A percentile compares a stretch with the other conserved stretches of the same genome.
phyloP scores from a whole-genome alignment of 2,888 invertebrate species.

The Blomia tropicalis region DNA sequence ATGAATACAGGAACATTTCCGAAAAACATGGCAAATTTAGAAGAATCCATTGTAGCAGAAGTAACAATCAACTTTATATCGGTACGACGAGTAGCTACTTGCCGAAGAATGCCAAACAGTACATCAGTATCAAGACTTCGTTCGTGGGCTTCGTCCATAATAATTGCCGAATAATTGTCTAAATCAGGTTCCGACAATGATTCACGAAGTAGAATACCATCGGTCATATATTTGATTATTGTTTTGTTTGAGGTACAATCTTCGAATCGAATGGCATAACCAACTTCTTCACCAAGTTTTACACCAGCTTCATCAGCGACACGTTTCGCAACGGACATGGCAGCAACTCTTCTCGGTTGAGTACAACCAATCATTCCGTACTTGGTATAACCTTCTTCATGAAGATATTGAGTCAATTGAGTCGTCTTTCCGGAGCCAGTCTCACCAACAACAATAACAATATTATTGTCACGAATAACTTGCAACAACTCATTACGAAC shows the following conservation, averaged over 20 bases:
- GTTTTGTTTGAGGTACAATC: slow-evolving; percentile 79
- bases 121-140: slow-evolving; percentile 94
- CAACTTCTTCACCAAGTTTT: slow-evolving; percentile 73
- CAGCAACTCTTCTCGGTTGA: slow-evolving; percentile 85
- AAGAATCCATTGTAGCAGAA: slow-evolving; percentile 97
- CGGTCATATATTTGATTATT: slow-evolving; percentile 96
- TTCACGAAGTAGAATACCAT: slow-evolving; percentile 89
- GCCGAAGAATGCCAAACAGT: slow-evolving; percentile 79
- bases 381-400: slow-evolving; percentile 86
- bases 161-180: slow-evolving; percentile 89
- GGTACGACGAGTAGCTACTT: slow-evolving; percentile 66
- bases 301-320: slow-evolving; percentile 95
- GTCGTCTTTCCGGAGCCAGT: slow-evolving; percentile 96
- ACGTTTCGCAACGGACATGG: slow-evolving; percentile 97
- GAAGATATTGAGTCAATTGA: slow-evolving; percentile 81
- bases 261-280: slow-evolving; percentile 98
- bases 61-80: slow-evolving; percentile 93
- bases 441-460: slow-evolving; percentile 85
- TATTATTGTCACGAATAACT: slow-evolving; percentile 75
- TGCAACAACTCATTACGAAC: slow-evolving; percentile 79
- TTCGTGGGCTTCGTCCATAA: slow-evolving; percentile 99
- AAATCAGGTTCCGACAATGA: slow-evolving; percentile 88
- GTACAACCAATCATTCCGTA: slow-evolving; percentile 94
- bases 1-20: slow-evolving; percentile 94
- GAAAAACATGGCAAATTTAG: slow-evolving; percentile 92